Evolutionary conservation across 2,888 invertebrate species (phyloP), one percentile per base, ranked within the genome.

Genomic region (Xestobium rufovillosum): DNA sequence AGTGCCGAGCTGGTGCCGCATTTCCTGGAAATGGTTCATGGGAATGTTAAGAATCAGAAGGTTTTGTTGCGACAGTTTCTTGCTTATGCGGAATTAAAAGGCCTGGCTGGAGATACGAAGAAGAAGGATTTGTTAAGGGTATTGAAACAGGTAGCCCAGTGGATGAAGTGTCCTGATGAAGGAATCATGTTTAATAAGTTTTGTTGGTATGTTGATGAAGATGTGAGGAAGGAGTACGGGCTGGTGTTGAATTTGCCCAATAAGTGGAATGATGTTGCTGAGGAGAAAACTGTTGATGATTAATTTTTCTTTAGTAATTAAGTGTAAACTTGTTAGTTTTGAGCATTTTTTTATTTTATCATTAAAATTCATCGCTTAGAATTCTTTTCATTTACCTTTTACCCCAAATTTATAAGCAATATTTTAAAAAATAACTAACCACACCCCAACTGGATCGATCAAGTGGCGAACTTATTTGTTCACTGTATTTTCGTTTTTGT

Each of bases 191-290:
- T 70, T 40, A 71, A 73, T 34, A 76, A 72, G 38, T 59, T 63
- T n/a, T 78, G 77, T 49, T 83, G 83, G 84, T 71, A 73, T 48
- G 80, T 84, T 1, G 55, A 69, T 1, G 66, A 71, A 4, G 72
- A 74, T 8, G 48, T 71, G 1, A 63, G 75, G 9, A 64, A 72
- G 19, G 68, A 75, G 49, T 75, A 75, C 57, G 59, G 68, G 3
- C 52, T 63, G 1, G 66, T 71, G 25, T 52, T 77, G 1, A 53
- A 63, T 1, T 39, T 76, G 11, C 71, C 74, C 1, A 78, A 78
- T 52, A 55, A 61, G 2, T 80, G 79, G 78, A 57, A 60, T n/a
- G n/a, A n/a, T n/a, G n/a, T n/a, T n/a, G n/a, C n/a, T n/a, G n/a
- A n/a, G n/a, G n/a, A 3, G 78, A 76, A 44, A 63, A 42, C 17